A percentile compares a stretch with the other conserved stretches of the same genome.
phyloP scores from a whole-genome alignment of 2,113 vertebrate genomes.

The Indicator maculatus region DNA sequence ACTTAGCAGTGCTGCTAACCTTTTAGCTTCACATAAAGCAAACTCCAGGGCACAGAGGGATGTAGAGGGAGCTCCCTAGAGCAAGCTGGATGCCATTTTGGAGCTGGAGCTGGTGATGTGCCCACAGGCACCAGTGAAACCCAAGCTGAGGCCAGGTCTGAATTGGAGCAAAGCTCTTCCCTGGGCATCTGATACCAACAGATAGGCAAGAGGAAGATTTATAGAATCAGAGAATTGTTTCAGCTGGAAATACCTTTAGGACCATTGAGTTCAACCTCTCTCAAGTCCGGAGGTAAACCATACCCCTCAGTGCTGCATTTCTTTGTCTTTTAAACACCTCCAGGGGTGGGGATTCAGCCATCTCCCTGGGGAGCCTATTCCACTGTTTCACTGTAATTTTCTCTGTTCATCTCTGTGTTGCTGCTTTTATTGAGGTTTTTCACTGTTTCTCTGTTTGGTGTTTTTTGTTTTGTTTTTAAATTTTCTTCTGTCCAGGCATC shows the following conservation, averaged over 20 bases:
- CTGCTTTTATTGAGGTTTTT: neutral
- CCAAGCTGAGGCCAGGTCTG: neutral
- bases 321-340: too few relatives aligned
- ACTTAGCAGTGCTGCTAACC: neutral
- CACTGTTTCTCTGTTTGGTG: fast-evolving
- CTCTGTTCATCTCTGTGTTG: neutral
- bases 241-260: too few relatives aligned
- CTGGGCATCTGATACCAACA: neutral
- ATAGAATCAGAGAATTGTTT: too few relatives aligned
- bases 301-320: too few relatives aligned
- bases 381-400: neutral
- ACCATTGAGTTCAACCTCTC: too few relatives aligned
- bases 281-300: too few relatives aligned
- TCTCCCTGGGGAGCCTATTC: neutral
- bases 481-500: neutral
- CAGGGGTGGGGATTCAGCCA: too few relatives aligned
- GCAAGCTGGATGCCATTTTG: neutral
- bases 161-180: neutral
- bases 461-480: neutral
- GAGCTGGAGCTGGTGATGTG: neutral
- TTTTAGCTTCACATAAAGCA: neutral
- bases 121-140: neutral
- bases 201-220: too few relatives aligned
- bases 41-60: neutral
- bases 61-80: neutral